A percentile compares a stretch with the other conserved stretches of the same genome.
phyloP scores from a whole-genome alignment of 2,113 vertebrate genomes.

The Lucifuga dentata region DNA sequence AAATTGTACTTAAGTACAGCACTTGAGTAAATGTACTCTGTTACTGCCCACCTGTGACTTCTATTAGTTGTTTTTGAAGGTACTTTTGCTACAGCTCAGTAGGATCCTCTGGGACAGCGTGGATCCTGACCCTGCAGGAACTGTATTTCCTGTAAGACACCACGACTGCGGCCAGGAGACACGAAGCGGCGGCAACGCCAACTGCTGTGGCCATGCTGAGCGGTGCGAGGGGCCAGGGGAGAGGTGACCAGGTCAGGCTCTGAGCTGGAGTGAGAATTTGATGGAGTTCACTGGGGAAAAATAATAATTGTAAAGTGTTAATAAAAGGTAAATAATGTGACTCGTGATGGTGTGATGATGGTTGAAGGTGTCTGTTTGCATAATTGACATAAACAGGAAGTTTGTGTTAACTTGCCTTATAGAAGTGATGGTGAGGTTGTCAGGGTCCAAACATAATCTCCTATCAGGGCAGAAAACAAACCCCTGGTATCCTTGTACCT shows the following conservation, averaged over 20 bases:
- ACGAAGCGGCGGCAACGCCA: slow-evolving; percentile 35
- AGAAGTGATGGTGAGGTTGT: slow-evolving; percentile 32
- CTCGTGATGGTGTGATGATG: too few relatives aligned
- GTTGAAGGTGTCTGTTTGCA: too few relatives aligned
- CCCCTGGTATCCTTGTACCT: slow-evolving; percentile 83
- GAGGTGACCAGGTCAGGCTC: slow-evolving; percentile 1
- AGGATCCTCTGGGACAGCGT: slow-evolving; percentile 26
- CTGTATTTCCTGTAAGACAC: slow-evolving; percentile 42
- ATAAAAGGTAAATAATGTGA: rapidly evolving
- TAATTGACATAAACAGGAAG: background rate
- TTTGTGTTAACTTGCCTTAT: slow-evolving; percentile 45
- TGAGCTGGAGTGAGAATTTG: background rate
- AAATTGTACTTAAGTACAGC: too few relatives aligned
- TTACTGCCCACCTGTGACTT: too few relatives aligned
- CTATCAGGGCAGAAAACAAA: slow-evolving; percentile 81
- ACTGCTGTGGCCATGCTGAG: slow-evolving; percentile 1
- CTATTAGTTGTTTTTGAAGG: background rate
- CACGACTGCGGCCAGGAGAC: slow-evolving; percentile 47
- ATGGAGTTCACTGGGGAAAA: slow-evolving; percentile 38
- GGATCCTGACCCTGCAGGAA: slow-evolving; percentile 54
- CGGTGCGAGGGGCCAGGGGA: background rate
- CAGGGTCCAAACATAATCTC: slow-evolving; percentile 75
- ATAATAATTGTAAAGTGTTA: background rate
- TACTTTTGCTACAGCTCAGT: background rate
- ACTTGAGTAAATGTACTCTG: too few relatives aligned